These are phyloP conservation scores for Caerostris extrusa DNA, from an alignment of 1,140 invertebrate genomes.

Conservation along the genomic window DNA sequence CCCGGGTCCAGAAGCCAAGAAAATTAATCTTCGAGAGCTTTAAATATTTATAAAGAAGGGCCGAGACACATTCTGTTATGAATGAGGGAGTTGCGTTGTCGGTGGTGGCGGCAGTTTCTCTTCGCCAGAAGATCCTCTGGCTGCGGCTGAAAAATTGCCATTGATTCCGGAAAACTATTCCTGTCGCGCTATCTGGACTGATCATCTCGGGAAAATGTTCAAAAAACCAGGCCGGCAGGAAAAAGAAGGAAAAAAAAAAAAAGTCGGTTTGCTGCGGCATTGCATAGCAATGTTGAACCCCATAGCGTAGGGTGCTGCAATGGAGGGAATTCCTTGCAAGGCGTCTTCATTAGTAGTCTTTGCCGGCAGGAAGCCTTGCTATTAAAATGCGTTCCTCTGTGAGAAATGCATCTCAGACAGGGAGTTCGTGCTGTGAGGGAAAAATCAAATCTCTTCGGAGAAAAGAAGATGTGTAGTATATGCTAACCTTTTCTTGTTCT, in stretches of 20 bases:
- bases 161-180: not conserved
- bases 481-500: too few species aligned
- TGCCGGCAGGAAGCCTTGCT: not conserved
- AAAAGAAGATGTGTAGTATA: not conserved
- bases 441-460: not conserved
- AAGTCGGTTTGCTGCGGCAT: not conserved
- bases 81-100: not conserved
- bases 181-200: not conserved
- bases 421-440: not conserved
- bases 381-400: not conserved
- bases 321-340: not conserved
- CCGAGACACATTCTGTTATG: not conserved
- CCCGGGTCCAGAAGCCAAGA: not conserved
- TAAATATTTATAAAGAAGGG: conserved; percentile 43
- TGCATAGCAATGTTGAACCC: not conserved
- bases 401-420: not conserved
- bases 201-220: not conserved
- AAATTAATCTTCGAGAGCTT: not conserved
- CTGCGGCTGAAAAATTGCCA: not conserved
- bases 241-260: not conserved
- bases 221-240: not conserved
- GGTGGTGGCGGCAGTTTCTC: not conserved
- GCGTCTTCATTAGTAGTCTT: not conserved
- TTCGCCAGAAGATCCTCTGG: not conserved
- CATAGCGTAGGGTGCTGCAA: not conserved